Percentiles rank a stretch among this genome's conserved stretches.
Conservation (phyloP, 2,113 vertebrate species). For the Otis tarda region DNA sequence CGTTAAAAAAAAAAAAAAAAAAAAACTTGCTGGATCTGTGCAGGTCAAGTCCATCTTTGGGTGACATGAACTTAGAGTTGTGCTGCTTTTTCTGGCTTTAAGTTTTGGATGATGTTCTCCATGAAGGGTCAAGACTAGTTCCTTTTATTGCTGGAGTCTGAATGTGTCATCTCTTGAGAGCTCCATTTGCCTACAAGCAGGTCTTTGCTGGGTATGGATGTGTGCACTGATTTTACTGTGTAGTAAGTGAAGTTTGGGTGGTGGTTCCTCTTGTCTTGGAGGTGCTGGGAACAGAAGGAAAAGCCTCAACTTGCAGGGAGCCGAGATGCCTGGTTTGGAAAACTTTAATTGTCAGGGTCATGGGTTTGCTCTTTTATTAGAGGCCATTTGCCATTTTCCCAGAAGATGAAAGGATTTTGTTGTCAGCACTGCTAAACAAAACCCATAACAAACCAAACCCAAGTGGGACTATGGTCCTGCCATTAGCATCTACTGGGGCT, state of each 20-base stretch:
- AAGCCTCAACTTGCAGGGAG: neutral
- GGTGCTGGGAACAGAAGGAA: neutral
- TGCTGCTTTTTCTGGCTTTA: neutral
- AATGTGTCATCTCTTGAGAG: neutral
- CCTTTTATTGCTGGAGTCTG: neutral
- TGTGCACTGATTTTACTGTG: neutral
- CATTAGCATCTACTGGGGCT: neutral
- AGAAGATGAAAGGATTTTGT: slow-evolving; percentile 46
- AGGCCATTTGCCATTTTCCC: slow-evolving; percentile 28
- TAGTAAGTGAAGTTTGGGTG: neutral
- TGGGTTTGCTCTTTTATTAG: neutral
- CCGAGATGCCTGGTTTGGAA: neutral
- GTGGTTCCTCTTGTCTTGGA: neutral
- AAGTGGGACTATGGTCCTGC: neutral
- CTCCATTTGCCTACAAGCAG: neutral
- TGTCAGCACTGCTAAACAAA: neutral
- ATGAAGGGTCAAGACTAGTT: neutral
- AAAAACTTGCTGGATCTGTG: no score
- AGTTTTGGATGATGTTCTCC: neutral
- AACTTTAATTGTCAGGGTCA: neutral
- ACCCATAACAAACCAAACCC: neutral
- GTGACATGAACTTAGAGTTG: neutral
- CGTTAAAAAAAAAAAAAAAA: neutral
- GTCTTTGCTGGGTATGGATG: neutral
- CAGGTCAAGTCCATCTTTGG: neutral